Conservation (phyloP, 2,888 invertebrate species). For the Brachyopa scutellaris region DNA sequence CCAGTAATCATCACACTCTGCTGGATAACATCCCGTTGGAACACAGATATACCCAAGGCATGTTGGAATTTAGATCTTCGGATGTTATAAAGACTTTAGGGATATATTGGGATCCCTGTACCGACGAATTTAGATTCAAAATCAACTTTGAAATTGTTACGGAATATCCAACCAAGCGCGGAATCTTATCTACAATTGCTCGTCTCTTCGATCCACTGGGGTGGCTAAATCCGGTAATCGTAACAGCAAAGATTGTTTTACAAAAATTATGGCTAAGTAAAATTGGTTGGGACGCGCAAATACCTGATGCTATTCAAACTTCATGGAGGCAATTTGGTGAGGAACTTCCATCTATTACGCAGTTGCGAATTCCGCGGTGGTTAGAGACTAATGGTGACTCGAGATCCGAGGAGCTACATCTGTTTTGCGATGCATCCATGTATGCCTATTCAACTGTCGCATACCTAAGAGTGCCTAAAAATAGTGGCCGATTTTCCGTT, state of each 20-base stretch:
- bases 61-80: slow-evolving; percentile 24
- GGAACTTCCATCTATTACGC: not conserved
- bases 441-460: not conserved
- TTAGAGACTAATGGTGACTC: not conserved
- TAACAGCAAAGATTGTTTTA: slow-evolving; percentile 1
- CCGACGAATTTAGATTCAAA: slow-evolving; percentile 26
- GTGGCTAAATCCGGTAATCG: slow-evolving; percentile 15
- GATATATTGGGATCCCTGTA: slow-evolving; percentile 26
- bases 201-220: slow-evolving; percentile 22
- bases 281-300: not conserved
- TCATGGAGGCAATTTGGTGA: not conserved
- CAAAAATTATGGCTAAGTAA: not conserved
- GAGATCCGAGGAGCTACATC: not conserved
- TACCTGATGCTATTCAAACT: not conserved
- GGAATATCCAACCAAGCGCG: slow-evolving; percentile 21
- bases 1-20: slow-evolving; percentile 30
- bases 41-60: not conserved
- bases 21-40: slow-evolving; percentile 6
- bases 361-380: not conserved
- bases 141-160: slow-evolving; percentile 6
- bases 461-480: not conserved
- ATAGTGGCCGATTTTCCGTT: not conserved
- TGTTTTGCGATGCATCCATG: slow-evolving; percentile 3
- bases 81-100: too few relatives aligned
- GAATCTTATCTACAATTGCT: slow-evolving; percentile 33